Evolutionary conservation across 2,113 vertebrate genomes (phyloP), one percentile per base, ranked within the genome.

Genomic region (Acanthisitta chloris): DNA sequence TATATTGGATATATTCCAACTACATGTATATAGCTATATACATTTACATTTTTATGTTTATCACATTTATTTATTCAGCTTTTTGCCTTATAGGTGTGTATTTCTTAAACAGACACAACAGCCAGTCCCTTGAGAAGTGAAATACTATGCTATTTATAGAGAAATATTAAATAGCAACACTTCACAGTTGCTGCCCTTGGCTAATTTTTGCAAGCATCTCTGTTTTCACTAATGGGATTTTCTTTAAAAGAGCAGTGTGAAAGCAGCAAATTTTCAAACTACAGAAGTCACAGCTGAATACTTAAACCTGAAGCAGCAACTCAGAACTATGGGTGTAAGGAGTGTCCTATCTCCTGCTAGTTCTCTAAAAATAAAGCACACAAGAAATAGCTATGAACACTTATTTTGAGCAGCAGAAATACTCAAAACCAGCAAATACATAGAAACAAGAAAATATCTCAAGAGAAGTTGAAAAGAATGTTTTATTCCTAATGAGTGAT

Each of bases 51-150:
- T 93, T 74, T 83, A 8, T 70, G 46, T 78, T 82, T 80, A 29
- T 40, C 10, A 20, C 28, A 33, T 85, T 48, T 72, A 59, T 91
- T 81, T 91, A 62, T 94, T 81, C 72, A 73, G 12, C 12, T 69
- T 88, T 72, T 55, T 83, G 12, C 66, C 20, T 81, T 58, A 45
- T 79, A 94, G 79, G 73, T 88, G n/a, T 69, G 24, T 67, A 66
- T 87, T 91, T 91, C 71, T 87, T 93, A 86, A 95, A 48, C 29
- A 95, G 80, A 69, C 40, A 34, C 33, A 95, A 86, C 94, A 95
- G 70, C 94, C 94, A 80, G 24, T 80, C 86, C 96, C 80, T 93
- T 12, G 25, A 94, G 85, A 86, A 83, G 18, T 89, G 46, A 92
- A 95, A 81, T 7, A 36, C 62, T 90, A 62, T 69, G 73, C 65